phyloP scores from a whole-genome alignment of 2,888 invertebrate species.

The Erannis defoliaria region DNA sequence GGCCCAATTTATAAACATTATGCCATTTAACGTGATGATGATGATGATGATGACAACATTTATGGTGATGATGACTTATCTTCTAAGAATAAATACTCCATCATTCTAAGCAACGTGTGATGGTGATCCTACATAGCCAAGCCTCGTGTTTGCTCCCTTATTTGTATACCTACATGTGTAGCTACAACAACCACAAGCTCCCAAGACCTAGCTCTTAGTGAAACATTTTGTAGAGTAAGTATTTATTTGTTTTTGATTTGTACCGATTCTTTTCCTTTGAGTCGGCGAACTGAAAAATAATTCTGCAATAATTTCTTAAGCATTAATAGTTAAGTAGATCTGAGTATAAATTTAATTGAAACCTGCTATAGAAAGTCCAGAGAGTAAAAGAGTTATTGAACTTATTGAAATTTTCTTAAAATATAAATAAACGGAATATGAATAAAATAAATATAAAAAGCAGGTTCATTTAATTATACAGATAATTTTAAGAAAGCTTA shows the following conservation, averaged over 20 bases:
- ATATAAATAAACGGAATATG: too few species aligned
- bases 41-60: too few species aligned
- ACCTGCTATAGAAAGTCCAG: too few species aligned
- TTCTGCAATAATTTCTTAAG: neutral
- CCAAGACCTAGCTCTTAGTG: conserved; percentile 13
- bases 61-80: too few species aligned
- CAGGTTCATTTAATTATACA: too few species aligned
- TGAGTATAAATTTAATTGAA: neutral
- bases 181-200: conserved; percentile 37
- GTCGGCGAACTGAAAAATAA: neutral
- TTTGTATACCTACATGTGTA: conserved; percentile 39
- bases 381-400: neutral
- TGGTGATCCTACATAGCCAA: conserved; percentile 7
- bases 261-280: conserved; percentile 1
- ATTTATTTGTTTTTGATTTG: conserved; percentile 26
- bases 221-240: conserved; percentile 26
- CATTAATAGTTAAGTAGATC: neutral
- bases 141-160: conserved; percentile 36
- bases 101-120: too few species aligned
- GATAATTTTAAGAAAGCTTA: too few species aligned
- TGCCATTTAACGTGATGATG: too few species aligned
- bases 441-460: too few species aligned
- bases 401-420: too few species aligned
- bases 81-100: too few species aligned
- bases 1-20: too few species aligned